Base-by-base conservation (phyloP, 2,888 invertebrate genomes). In the Cephus pygmeus region DNA sequence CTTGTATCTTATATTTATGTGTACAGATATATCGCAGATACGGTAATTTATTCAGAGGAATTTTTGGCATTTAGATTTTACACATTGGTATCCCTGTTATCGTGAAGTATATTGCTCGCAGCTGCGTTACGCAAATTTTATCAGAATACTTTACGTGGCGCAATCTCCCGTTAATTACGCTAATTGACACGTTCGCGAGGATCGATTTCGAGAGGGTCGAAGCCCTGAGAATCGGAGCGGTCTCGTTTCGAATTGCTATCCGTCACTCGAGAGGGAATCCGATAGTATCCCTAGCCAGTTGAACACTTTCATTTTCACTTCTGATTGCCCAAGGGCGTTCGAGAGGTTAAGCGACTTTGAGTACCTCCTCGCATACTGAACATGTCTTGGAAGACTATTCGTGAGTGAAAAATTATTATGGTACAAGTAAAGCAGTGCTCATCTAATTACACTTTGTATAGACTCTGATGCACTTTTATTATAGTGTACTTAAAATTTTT, bases 161-260 rank as follows among this genome's bases (percentile, higher is more conserved):
- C 56, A 56, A 75, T 74, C 74, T 75, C 80, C 76, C 80, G 82
- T 86, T 86, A 86, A 87, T 87, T 85, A 85, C 84, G 82, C 82
- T 85, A 87, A 87, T 86, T 86, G 83, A 85, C 86, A 71, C 30
- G 34, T 71, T 71, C 30, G 71, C 81, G 82, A 30, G 78, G 76
- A 83, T 84, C 84, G 83, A 84, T 82, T 84, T 81, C 79, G 77
- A 80, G 79, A 75, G 79, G 77, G 79, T 71, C 3, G 30, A 30
- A 77, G 23, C 35, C 78, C 79, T 82, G 82, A 77, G 82, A 83
- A 83, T 79, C 81, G 79, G 77, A 77, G 79, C 80, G 79, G 77
- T 79, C 80, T 82, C 78, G 78, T 78, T 82, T 82, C 80, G 82
- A 80, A 68, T 79, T 68, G 81, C 81, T 78, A 81, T 82, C 80